Conservation (phyloP, 2,113 vertebrate species). For the Equus quagga region DNA sequence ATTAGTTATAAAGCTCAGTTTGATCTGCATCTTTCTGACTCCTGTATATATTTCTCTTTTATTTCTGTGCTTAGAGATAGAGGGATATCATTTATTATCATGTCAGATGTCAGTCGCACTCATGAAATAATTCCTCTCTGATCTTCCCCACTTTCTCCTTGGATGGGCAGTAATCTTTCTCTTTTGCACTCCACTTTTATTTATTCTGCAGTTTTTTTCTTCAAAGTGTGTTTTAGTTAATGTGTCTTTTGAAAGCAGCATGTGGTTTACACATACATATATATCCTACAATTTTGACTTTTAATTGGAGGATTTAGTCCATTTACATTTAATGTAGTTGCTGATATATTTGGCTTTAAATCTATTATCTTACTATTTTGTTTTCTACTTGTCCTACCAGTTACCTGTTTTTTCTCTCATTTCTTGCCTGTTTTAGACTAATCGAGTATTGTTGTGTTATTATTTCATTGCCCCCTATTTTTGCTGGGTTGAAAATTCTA, state of each 20-base stretch:
- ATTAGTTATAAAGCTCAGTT: neutral
- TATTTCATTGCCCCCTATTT: neutral
- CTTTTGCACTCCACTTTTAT: neutral
- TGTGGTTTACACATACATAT: neutral
- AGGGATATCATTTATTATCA: neutral
- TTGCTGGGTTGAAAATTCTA: neutral
- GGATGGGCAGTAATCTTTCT: neutral
- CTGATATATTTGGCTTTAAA: constrained; percentile 1
- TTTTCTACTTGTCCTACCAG: neutral
- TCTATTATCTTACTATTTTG: neutral
- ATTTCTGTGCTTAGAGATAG: neutral
- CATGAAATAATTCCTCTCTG: neutral
- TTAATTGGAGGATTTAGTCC: neutral
- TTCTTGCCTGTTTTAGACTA: neutral
- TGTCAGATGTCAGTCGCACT: neutral
- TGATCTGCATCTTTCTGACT: neutral
- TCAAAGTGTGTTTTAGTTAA: neutral
- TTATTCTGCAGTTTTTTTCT: neutral
- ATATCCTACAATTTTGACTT: neutral
- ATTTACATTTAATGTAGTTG: constrained; percentile 14
- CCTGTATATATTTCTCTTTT: neutral
- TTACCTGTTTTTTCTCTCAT: neutral
- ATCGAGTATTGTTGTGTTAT: neutral
- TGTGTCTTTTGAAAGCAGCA: neutral
- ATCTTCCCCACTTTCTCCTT: neutral